Conservation (phyloP, 64 coral and sea anemone genomes). For the Actinia equina region DNA sequence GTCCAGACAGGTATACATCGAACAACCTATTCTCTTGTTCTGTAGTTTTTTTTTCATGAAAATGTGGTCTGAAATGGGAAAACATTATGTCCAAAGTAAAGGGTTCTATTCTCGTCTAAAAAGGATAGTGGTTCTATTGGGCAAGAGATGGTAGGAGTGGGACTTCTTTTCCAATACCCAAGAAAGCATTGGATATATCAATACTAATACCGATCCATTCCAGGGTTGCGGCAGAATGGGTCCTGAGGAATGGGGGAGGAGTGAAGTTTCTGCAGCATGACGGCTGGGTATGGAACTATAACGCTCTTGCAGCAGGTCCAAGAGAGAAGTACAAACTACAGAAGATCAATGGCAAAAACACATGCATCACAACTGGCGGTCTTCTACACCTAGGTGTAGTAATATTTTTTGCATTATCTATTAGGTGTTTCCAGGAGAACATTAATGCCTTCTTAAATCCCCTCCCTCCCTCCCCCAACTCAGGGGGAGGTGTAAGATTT, state of each 20-base stretch:
- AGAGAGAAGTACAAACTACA: conserved; percentile 66
- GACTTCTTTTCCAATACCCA: no score
- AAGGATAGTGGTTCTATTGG: no score
- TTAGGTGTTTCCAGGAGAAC: not conserved
- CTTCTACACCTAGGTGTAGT: conserved; percentile 79
- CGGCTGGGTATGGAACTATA: conserved; percentile 85
- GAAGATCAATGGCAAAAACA: conserved; percentile 77
- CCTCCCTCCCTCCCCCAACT: no score
- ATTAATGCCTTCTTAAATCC: not conserved
- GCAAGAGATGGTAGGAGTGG: no score
- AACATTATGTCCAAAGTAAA: no score
- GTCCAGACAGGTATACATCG: conserved; percentile 74
- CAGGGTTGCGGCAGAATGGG: conserved; percentile 96
- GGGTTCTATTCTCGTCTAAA: no score
- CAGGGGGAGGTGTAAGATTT: no score
- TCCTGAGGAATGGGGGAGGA: conserved; percentile 91
- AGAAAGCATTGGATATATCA: no score
- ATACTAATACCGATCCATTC: not conserved
- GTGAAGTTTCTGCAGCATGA: conserved; percentile 71
- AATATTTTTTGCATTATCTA: not conserved
- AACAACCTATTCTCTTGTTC: not conserved
- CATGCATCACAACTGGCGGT: conserved; percentile 85
- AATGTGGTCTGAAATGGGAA: no score
- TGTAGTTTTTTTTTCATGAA: no score
- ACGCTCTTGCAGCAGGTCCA: conserved; percentile 72